Base-by-base conservation (phyloP, 2,113 vertebrate genomes). In the Psilopsiagon aymara region DNA sequence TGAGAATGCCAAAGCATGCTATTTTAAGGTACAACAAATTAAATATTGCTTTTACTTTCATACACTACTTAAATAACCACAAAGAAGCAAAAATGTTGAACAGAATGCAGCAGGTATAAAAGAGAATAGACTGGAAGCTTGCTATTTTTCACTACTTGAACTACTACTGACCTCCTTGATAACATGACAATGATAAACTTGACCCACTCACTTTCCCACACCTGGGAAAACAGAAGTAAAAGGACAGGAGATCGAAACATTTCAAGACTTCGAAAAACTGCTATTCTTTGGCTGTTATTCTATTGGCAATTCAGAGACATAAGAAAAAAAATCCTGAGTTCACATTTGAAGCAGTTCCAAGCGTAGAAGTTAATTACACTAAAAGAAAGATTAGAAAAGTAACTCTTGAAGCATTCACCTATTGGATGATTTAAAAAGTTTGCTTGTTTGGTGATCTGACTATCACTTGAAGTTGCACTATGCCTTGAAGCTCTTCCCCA, bases 221-320 rank as follows among this genome's bases (percentile, higher is more conserved):
- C 41, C 19, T 49, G 8, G 18, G 24, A 77, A 69, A 73, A 29
- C 4, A 46, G 13, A 44, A 4, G 29, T 47, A 52, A 57, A 67
- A 53, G 11, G 14, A 70, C 0, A 39, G 13, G 23, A 49, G 23
- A 86, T 2, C 24, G 3, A 81, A 69, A 11, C 35, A 37, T 17
- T 43, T 28, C 21, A 57, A 39, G 20, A 73, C 25, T 35, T 28
- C 0, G 3, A 2, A 82, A 51, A 4, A 5, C 1, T 51, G 9
- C 27, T 63, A 63, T 52, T 7, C 37, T 55, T 17, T 64, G 67
- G n/a, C 28, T 63, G 64, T 79, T 49, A 29, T 76, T 73, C n/a
- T 41, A 2, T 11, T 39, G 7, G 8, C 69, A 83, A 60, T 9
- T 47, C 33, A 47, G 1, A 3, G 11, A 44, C 20, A 44, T 27